phyloP scores from a whole-genome alignment of 2,113 vertebrate genomes.

The Gyps fulvus region DNA sequence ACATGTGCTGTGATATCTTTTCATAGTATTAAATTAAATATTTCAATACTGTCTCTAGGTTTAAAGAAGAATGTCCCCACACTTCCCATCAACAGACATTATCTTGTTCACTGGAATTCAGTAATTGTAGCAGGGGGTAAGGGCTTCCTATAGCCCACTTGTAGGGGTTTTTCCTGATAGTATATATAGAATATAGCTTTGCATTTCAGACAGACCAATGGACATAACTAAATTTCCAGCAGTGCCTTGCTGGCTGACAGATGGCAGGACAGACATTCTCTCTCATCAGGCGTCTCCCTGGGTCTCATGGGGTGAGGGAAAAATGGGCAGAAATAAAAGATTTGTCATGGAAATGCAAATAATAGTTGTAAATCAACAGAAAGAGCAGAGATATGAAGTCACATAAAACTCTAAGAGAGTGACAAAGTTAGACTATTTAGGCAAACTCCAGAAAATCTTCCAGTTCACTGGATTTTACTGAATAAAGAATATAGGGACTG shows the following conservation, averaged over 20 bases:
- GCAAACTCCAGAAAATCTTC: not conserved
- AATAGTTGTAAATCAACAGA: not conserved
- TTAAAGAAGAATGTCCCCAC: not conserved
- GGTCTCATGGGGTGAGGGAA: not conserved
- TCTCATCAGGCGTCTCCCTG: not conserved
- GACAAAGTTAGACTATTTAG: not conserved
- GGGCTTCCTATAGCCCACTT: not conserved
- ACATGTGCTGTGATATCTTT: constrained; percentile 22
- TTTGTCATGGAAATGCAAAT: not conserved
- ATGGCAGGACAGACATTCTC: not conserved
- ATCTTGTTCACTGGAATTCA: not conserved
- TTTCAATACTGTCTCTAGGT: constrained; percentile 16
- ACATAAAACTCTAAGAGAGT: not conserved
- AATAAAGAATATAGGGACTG: not conserved
- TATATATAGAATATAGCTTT: not conserved
- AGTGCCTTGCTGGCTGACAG: not conserved
- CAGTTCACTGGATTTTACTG: not conserved
- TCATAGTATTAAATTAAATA: constrained; percentile 38
- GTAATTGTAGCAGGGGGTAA: not conserved
- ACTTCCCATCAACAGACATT: not conserved
- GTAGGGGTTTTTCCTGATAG: not conserved
- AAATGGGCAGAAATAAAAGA: not conserved
- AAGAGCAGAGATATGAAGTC: not conserved
- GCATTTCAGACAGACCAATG: not conserved
- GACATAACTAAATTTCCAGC: not conserved